phyloP scores from a whole-genome alignment of 2,113 vertebrate genomes.

The Phoxinus phoxinus region DNA sequence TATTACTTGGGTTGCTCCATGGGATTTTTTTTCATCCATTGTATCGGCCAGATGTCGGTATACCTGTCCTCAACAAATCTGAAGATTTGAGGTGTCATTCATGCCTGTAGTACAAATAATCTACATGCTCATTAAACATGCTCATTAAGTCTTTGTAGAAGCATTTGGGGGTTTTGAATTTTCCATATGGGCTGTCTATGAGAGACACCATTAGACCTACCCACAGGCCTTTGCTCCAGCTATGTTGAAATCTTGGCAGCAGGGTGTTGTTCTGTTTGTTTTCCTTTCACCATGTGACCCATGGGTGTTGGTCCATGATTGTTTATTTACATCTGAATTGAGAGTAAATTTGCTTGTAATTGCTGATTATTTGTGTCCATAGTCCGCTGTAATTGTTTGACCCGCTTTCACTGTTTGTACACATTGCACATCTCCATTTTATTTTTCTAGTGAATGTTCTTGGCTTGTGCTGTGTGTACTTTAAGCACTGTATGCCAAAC shows the following conservation, averaged over 20 bases:
- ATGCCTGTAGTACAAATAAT: not conserved
- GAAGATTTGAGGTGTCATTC: not conserved
- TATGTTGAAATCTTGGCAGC: constrained; percentile 11
- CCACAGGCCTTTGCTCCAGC: not conserved
- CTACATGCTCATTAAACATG: too few species aligned
- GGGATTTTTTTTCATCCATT: not conserved
- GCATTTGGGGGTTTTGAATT: not conserved
- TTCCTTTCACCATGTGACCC: not conserved
- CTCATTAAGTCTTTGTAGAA: not conserved
- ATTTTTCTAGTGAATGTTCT: not conserved
- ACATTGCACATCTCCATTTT: not conserved
- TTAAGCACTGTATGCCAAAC: not conserved
- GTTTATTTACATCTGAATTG: constrained; percentile 22
- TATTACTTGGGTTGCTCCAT: not conserved
- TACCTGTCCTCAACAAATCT: not conserved
- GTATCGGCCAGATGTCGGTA: not conserved
- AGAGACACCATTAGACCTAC: not conserved
- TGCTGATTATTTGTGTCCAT: constrained; percentile 24
- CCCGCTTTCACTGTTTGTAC: not conserved
- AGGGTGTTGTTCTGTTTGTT: constrained; percentile 4
- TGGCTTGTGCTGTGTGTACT: not conserved
- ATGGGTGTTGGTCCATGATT: not conserved
- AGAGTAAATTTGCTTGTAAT: constrained; percentile 7
- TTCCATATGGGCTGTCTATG: not conserved
- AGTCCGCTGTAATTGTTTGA: not conserved